These are phyloP conservation scores for Corythoichthys haematopterus DNA, from an alignment of 2,113 vertebrate species.

Conservation along the genomic window DNA sequence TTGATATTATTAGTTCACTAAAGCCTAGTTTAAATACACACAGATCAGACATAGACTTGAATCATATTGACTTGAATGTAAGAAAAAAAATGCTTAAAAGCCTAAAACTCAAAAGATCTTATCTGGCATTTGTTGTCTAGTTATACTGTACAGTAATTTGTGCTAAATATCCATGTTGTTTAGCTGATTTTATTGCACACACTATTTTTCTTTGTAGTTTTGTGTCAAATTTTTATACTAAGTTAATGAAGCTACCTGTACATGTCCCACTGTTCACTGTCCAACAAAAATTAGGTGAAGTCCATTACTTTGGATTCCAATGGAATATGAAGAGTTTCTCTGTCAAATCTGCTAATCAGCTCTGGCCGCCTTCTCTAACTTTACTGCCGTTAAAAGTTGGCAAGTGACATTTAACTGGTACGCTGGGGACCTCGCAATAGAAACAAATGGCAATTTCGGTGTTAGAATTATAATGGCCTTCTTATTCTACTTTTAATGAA, in stretches of 20 bases:
- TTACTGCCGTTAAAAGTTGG: conserved; percentile 67
- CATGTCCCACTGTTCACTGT: background rate
- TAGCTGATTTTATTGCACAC: background rate
- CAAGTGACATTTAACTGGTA: conserved; percentile 67
- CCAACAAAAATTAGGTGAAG: conserved; percentile 32
- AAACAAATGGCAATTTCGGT: conserved; percentile 68
- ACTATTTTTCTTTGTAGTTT: background rate
- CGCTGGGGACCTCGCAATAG: conserved; percentile 62
- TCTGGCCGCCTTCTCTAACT: conserved; percentile 52
- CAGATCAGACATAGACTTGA: background rate
- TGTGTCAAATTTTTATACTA: background rate
- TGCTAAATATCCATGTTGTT: background rate
- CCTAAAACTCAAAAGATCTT: background rate
- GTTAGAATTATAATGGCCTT: conserved; percentile 66
- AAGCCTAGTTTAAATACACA: background rate
- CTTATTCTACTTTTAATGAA: conserved; percentile 71
- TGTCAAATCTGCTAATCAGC: conserved; percentile 58
- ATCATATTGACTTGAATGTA: background rate
- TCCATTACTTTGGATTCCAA: conserved; percentile 48
- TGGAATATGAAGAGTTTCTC: conserved; percentile 35
- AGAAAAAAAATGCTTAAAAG: background rate
- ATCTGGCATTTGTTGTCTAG: background rate
- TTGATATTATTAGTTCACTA: background rate
- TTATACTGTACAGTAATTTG: background rate
- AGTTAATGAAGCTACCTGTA: background rate